A percentile compares a stretch with the other conserved stretches of the same genome.
Conservation (phyloP, 2,113 vertebrate species). For the Fukomys damarensis region DNA sequence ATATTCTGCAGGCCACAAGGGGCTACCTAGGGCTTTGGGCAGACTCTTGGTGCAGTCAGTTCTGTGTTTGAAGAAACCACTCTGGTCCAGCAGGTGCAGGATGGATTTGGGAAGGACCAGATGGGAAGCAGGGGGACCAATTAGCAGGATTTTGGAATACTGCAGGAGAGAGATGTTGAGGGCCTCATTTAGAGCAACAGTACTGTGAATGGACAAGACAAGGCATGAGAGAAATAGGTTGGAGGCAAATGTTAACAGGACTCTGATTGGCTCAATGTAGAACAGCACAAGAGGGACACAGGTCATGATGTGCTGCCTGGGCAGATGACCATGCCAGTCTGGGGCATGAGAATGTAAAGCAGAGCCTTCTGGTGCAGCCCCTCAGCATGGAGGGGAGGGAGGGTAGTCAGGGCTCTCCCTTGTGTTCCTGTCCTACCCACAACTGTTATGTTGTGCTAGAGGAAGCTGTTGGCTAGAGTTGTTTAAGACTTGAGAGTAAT, state of each 20-base stretch:
- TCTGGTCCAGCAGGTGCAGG: background rate
- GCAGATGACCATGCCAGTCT: background rate
- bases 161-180: conserved; percentile 5
- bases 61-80: background rate
- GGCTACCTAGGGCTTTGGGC: background rate
- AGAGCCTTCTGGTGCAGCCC: background rate
- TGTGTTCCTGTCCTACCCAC: background rate
- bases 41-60: background rate
- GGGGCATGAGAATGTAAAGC: background rate
- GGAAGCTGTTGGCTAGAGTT: background rate
- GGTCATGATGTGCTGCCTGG: background rate
- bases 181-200: background rate
- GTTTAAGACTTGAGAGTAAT: background rate
- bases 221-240: background rate
- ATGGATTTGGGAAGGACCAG: conserved; percentile 58
- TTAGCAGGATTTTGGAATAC: conserved; percentile 20
- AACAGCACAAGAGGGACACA: background rate
- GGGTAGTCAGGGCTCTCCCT: background rate
- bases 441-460: background rate
- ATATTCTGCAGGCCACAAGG: background rate
- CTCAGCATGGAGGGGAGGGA: background rate
- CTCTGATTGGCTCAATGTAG: background rate
- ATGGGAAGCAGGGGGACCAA: conserved; percentile 72
- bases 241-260: background rate
- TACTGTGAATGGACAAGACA: background rate